These are phyloP conservation scores for Notocelia uddmanniana DNA, from an alignment of 2,888 invertebrate genomes.

Conservation along the genomic window DNA sequence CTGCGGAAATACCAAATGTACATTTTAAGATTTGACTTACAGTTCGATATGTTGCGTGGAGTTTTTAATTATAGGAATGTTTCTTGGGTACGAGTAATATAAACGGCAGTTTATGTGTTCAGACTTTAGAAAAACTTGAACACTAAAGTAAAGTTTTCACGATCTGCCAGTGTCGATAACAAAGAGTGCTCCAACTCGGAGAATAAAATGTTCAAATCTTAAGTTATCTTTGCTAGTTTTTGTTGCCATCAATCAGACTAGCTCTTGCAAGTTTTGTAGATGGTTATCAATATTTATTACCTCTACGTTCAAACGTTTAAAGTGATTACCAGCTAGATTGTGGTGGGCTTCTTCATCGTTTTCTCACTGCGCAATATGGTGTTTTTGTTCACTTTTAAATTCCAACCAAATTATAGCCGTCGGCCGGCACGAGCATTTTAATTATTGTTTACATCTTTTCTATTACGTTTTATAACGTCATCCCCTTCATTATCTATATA, in stretches of 20 bases:
- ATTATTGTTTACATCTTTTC: conserved; percentile 32
- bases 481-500: conserved; percentile 1
- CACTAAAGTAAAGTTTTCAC: conserved; percentile 34
- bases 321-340: conserved; percentile 27
- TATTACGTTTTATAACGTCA: conserved; percentile 18
- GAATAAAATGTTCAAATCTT: conserved; percentile 32
- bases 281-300: conserved; percentile 31
- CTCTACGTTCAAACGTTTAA: conserved; percentile 14
- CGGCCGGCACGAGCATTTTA: conserved; percentile 8
- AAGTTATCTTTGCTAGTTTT: conserved; percentile 33
- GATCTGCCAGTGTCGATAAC: conserved; percentile 13
- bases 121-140: conserved; percentile 31
- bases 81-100: conserved; percentile 1
- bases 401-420: conserved; percentile 36
- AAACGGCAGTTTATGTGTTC: conserved; percentile 31
- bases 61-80: conserved; percentile 24
- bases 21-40: conserved; percentile 7
- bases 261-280: conserved; percentile 22
- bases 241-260: conserved; percentile 33
- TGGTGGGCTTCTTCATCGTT: conserved; percentile 24
- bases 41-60: conserved; percentile 29
- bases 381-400: conserved; percentile 35
- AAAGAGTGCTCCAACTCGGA: conserved; percentile 4
- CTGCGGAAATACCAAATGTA: conserved; percentile 1
- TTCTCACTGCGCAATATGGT: conserved; percentile 37